phyloP scores from a whole-genome alignment of 2,888 invertebrate genomes.

The Germaria angustata region DNA sequence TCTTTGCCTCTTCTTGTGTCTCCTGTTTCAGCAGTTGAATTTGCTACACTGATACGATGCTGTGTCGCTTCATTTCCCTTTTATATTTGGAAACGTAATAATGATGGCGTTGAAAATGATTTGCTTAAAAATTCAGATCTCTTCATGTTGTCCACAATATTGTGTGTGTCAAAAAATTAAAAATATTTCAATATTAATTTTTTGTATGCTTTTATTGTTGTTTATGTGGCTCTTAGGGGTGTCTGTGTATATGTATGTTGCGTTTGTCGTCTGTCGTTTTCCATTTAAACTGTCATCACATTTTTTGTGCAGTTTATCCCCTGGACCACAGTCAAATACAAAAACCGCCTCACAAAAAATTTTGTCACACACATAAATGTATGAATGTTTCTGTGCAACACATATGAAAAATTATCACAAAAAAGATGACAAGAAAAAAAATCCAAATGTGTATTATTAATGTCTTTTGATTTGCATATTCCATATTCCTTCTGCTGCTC shows the following conservation, averaged over 20 bases:
- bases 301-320: constrained; percentile 46
- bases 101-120: constrained; percentile 37
- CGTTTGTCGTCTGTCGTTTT: constrained; percentile 61
- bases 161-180: constrained; percentile 48
- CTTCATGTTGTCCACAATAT: constrained; percentile 53
- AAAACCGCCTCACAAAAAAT: constrained; percentile 27
- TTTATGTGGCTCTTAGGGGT: constrained; percentile 49
- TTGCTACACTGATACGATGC: constrained; percentile 1
- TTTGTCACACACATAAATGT: constrained; percentile 40
- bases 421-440: constrained; percentile 11
- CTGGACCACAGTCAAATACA: constrained; percentile 62
- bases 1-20: not conserved
- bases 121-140: constrained; percentile 25
- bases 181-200: constrained; percentile 14
- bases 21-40: not conserved
- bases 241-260: constrained; percentile 19
- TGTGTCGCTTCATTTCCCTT: constrained; percentile 41
- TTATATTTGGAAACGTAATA: constrained; percentile 1
- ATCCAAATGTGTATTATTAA: constrained; percentile 46
- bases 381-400: constrained; percentile 32
- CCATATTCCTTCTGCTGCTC: not conserved
- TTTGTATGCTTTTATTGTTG: not conserved
- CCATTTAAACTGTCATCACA: constrained; percentile 65
- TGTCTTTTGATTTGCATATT: constrained; percentile 55
- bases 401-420: constrained; percentile 51